These are phyloP conservation scores for Oryzaephilus surinamensis DNA, from an alignment of 1,140 invertebrate species.

Conservation along the genomic window DNA sequence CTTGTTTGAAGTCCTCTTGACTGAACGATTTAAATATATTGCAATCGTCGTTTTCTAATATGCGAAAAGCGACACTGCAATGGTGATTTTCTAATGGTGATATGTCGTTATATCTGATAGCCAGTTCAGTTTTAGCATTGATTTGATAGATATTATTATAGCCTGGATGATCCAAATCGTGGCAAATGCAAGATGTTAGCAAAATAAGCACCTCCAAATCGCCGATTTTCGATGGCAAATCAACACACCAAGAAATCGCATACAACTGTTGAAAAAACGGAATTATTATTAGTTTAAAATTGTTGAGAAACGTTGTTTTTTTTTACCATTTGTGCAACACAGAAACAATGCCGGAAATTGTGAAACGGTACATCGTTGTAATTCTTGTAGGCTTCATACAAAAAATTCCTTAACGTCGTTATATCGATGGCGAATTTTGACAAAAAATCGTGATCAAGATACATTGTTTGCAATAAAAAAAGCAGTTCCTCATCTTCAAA, in stretches of 20 bases:
- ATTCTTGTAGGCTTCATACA: conserved; percentile 75
- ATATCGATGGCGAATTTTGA: conserved; percentile 70
- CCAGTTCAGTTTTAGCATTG: conserved; percentile 75
- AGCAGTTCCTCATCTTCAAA: conserved; percentile 77
- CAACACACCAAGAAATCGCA: conserved; percentile 66
- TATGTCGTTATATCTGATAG: conserved; percentile 80
- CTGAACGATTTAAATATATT: conserved; percentile 66
- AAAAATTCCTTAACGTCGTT: conserved; percentile 56
- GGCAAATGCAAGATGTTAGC: conserved; percentile 75
- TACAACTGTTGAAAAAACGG: conserved; percentile 59
- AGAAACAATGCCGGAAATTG: conserved; percentile 83
- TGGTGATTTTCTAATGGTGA: conserved; percentile 85
- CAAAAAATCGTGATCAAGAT: conserved; percentile 64
- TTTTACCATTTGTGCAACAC: conserved; percentile 83
- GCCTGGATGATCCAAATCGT: conserved; percentile 87
- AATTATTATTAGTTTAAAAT: conserved; percentile 1
- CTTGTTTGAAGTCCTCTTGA: conserved; percentile 48
- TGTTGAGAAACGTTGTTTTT: not conserved
- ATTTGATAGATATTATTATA: conserved; percentile 87
- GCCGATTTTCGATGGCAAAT: conserved; percentile 57
- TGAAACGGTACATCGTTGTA: conserved; percentile 87
- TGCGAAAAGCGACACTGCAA: conserved; percentile 75
- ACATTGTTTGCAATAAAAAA: conserved; percentile 75
- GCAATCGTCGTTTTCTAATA: conserved; percentile 63
- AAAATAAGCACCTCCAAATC: conserved; percentile 68